phyloP scores from a whole-genome alignment of 2,797 vertebrate species.

The Sciurus carolinensis region DNA sequence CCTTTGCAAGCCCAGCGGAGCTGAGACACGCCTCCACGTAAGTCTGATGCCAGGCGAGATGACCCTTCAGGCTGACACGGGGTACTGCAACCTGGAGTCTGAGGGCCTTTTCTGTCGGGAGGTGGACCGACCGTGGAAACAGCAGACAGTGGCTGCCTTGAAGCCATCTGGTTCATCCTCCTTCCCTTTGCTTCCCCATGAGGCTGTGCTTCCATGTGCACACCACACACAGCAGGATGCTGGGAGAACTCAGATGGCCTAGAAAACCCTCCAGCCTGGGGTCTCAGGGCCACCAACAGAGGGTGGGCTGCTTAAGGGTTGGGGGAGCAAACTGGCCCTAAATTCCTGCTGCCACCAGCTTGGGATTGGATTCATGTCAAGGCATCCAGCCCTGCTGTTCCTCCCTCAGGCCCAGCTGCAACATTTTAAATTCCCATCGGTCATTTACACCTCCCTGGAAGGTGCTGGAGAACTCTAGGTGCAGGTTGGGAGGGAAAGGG shows the following conservation, averaged over 20 bases:
- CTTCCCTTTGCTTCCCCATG: rapidly evolving
- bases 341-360: not conserved
- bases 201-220: rapidly evolving
- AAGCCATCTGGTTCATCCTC: too few relatives aligned
- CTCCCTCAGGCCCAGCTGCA: too few relatives aligned
- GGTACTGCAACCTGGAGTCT: not conserved
- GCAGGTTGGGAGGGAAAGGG: not conserved
- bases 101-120: not conserved
- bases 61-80: not conserved
- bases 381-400: rapidly evolving
- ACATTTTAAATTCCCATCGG: not conserved
- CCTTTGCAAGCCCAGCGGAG: not conserved
- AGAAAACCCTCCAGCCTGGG: rapidly evolving
- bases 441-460: not conserved
- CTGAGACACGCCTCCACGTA: rapidly evolving
- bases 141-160: not conserved
- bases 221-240: rapidly evolving
- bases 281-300: rapidly evolving
- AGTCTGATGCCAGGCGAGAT: rapidly evolving
- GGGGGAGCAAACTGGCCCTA: rapidly evolving
- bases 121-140: not conserved
- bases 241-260: not conserved
- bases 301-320: too few relatives aligned
- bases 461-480: rapidly evolving
- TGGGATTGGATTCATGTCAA: not conserved